phyloP scores from a whole-genome alignment of 2,113 vertebrate species.

The Poeciliopsis prolifica region DNA sequence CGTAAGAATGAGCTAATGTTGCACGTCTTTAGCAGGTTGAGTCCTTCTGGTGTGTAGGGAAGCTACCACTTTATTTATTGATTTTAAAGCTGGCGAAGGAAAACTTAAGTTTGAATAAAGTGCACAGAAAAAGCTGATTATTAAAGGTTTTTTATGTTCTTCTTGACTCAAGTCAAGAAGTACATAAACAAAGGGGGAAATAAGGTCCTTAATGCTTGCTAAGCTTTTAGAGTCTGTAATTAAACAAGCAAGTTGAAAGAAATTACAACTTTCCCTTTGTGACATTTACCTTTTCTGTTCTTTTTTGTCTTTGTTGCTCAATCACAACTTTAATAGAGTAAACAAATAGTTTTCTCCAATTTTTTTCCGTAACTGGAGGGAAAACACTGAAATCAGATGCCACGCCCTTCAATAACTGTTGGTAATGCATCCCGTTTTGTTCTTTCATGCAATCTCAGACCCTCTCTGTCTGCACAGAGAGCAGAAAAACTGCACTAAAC shows the following conservation, averaged over 20 bases:
- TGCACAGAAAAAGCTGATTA: constrained; percentile 37
- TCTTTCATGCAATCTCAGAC: constrained; percentile 13
- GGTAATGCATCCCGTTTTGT: background rate
- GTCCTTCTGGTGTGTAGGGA: constrained; percentile 70
- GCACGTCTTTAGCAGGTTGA: constrained; percentile 58
- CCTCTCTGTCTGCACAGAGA: constrained; percentile 26
- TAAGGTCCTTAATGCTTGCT: background rate
- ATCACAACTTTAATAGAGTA: background rate
- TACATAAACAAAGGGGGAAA: background rate
- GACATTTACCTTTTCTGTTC: too few relatives aligned
- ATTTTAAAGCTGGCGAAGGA: constrained; percentile 30
- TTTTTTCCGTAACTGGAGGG: background rate
- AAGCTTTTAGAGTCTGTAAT: background rate
- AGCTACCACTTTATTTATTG: constrained; percentile 3
- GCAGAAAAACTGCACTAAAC: constrained; percentile 28
- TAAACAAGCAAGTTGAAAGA: background rate
- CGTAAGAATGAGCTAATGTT: constrained; percentile 35
- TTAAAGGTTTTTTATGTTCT: background rate
- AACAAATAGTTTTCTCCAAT: too few relatives aligned
- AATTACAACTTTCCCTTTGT: background rate
- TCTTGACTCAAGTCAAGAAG: background rate
- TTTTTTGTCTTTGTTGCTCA: background rate
- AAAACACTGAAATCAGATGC: background rate
- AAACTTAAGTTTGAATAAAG: constrained; percentile 33
- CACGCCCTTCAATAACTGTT: background rate